Conservation (phyloP, 2,888 invertebrate genomes). For the Drosophila limbata region DNA sequence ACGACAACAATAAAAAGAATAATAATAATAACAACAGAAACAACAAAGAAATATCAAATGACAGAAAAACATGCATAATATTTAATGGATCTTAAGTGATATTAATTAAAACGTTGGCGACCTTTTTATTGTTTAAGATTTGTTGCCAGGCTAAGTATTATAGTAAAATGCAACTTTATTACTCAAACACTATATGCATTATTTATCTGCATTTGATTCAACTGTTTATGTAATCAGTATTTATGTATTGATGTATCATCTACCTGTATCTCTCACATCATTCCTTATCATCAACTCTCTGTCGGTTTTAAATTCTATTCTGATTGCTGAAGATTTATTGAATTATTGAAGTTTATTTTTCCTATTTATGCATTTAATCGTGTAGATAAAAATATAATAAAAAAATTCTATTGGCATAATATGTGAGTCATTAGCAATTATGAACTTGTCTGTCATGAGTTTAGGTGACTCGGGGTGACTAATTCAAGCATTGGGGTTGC, state of each 20-base stretch:
- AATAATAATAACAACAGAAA: slow-evolving; percentile 20
- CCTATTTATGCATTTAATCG: too few species aligned
- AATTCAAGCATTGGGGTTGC: slow-evolving; percentile 6
- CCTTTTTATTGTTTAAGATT: slow-evolving; percentile 51
- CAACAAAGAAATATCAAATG: slow-evolving; percentile 38
- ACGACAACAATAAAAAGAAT: slow-evolving; percentile 27
- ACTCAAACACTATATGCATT: slow-evolving; percentile 10
- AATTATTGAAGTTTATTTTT: too few species aligned
- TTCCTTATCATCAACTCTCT: not conserved
- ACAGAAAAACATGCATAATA: slow-evolving; percentile 54
- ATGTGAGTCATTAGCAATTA: slow-evolving; percentile 23
- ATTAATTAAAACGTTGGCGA: slow-evolving; percentile 73
- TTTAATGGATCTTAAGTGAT: slow-evolving; percentile 73
- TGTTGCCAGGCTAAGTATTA: slow-evolving; percentile 29
- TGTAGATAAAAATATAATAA: too few species aligned
- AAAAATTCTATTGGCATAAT: too few species aligned
- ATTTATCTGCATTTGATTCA: slow-evolving; percentile 14
- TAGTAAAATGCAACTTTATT: slow-evolving; percentile 11
- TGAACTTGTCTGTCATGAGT: slow-evolving; percentile 1
- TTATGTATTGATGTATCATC: not conserved
- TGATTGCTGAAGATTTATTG: not conserved
- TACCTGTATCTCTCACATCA: not conserved
- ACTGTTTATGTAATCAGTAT: not conserved
- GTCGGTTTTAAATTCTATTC: not conserved
- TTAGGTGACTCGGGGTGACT: slow-evolving; percentile 13